A percentile compares a stretch with the other conserved stretches of the same genome.
phyloP scores from a whole-genome alignment of 1,140 invertebrate species.

The Drosophila grimshawi region DNA sequence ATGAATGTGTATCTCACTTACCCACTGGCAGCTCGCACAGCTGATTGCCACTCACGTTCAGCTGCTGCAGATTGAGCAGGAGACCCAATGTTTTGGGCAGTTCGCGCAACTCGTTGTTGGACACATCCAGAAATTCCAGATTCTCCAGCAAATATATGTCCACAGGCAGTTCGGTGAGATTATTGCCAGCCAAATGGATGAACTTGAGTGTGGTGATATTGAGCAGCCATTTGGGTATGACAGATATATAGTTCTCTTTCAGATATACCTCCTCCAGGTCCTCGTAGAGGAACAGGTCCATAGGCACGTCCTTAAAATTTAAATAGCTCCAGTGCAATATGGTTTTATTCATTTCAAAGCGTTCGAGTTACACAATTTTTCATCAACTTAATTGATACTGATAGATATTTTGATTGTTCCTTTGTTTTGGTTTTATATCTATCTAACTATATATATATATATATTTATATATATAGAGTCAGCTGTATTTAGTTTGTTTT shows the following conservation, averaged over 20 bases:
- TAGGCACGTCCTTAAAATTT: conserved; percentile 82
- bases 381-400: conserved; percentile 24
- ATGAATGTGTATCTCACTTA: conserved; percentile 33
- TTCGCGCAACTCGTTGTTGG: conserved; percentile 72
- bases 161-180: conserved; percentile 65
- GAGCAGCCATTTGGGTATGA: conserved; percentile 80
- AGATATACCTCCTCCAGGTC: conserved; percentile 80
- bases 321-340: conserved; percentile 84
- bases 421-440: conserved; percentile 20
- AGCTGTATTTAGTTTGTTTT: conserved; percentile 41
- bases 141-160: conserved; percentile 82
- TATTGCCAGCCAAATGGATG: conserved; percentile 79
- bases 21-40: conserved; percentile 68
- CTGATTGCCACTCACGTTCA: conserved; percentile 78
- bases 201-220: conserved; percentile 80
- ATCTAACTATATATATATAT: conserved; percentile 5
- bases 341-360: conserved; percentile 75
- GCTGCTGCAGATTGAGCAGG: conserved; percentile 62
- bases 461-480: conserved; percentile 39
- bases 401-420: conserved; percentile 46
- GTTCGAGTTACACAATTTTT: conserved; percentile 63
- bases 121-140: conserved; percentile 80
- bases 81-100: conserved; percentile 71
- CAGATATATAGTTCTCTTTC: conserved; percentile 83
- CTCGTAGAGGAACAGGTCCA: conserved; percentile 78